Base-by-base conservation (phyloP, 92 coral and sea anemone species). In the Porites cylindrica region DNA sequence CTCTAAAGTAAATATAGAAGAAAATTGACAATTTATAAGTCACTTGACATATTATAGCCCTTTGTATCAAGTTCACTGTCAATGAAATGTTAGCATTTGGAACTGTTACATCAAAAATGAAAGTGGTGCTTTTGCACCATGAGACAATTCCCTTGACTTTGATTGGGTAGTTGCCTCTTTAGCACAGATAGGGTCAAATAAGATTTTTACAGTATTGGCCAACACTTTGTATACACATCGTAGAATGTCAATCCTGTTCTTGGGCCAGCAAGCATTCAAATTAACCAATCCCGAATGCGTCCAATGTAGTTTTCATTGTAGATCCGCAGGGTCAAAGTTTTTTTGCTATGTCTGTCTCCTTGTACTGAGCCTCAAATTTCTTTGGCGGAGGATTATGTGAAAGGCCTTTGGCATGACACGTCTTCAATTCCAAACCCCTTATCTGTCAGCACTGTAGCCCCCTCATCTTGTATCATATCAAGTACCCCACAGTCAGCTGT, bases 401-500 rank as follows among this genome's bases (percentile, higher is more conserved):
- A 38, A 91, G 59, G 32, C 94, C 93, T 72, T 91, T 86, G 20
- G 90, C 24, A 71, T 67, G 90, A 63, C 90, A 86, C 58, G 78
- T 78, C 90, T 70, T 78, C 54, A 23, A 78, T 78, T 16, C 90
- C 90, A 86, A 86, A 78, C 51, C 90, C 90, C 52, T 86, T 86
- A 77, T 91, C 91, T 11, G 91, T 86, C 18, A 91, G 82, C 16
- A 91, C 94, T 72, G 89, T 78, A 67, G 80, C 59, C 6, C 91
- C 94, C 53, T 78, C 74, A 38, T 91, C 94, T 67, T 85, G 24
- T 47, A 82, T 76, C 89, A 91, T 82, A 54, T 86, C 88, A 24
- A 87, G 87, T 21, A 91, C 91, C 20, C 91, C 91, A 52, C 91
- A 91, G 70, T 91, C 85, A n/a, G 61, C 83, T 67, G 91, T 86